Evolutionary conservation across 2,113 vertebrate genomes (phyloP), one percentile per base, ranked within the genome.

Genomic region (Antennarius striatus): DNA sequence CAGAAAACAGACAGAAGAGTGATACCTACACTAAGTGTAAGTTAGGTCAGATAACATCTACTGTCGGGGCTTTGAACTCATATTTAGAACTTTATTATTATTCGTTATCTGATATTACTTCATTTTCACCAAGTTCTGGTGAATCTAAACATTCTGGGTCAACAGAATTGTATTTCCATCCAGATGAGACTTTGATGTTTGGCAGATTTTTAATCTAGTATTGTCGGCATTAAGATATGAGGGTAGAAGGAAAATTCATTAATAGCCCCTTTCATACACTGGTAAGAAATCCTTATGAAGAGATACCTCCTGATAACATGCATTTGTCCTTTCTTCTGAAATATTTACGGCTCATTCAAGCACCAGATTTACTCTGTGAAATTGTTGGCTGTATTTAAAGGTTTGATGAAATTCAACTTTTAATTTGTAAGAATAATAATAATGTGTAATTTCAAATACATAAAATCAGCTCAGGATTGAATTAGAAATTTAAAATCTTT

Each of bases 1-100:
- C 1, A 71, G 32, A 42, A 22, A 55, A 68, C 29, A 60, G 10
- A 54, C 14, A 58, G 13, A 77, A 9, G 48, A 70, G 5, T 36
- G 32, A 36, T 36, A 3, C 32, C 32, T 15, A 64, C 28, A 55
- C 30, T 16, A 1, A 49, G 28, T n/a, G 28, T 4, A 60, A 10
- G 36, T 28, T 9, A 12, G 60, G 60, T 14, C 32, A 43, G 22
- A n/a, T 7, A 53, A 22, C 12, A 16, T 29, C 29, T 9, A 28
- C 7, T 62, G 13, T 22, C 22, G 1, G 17, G 10, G 10, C 11
- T 17, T 52, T 10, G 10, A 40, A 40, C 6, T 40, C 39, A 40
- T 40, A 10, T 7, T 40, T 7, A 40, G 10, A 40, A 40, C 5
- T 22, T 22, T 22, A 22, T 22, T 22, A 22, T 22, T 22, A 22